These are phyloP conservation scores for Fulica atra DNA, from an alignment of 2,113 vertebrate species.

Conservation along the genomic window DNA sequence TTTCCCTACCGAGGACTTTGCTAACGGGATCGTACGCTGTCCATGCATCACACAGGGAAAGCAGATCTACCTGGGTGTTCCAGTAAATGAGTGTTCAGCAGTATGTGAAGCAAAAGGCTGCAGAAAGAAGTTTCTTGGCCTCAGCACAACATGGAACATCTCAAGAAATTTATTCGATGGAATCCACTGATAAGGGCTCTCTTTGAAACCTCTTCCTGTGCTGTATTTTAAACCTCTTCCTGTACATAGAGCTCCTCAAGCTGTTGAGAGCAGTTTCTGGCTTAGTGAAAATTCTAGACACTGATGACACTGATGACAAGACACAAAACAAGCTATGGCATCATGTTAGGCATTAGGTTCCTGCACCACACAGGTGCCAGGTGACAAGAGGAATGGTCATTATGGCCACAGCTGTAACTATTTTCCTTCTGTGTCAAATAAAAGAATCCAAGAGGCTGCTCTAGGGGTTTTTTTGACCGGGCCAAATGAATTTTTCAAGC, in stretches of 20 bases:
- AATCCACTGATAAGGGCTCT: not conserved
- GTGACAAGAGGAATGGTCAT: not conserved
- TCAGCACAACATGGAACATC: not conserved
- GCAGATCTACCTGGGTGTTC: not conserved
- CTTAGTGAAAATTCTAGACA: not conserved
- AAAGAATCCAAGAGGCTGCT: not conserved
- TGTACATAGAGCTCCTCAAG: not conserved
- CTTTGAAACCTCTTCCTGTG: slow-evolving; percentile 19
- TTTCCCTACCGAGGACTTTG: not conserved
- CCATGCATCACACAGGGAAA: accelerated
- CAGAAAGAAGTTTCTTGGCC: not conserved
- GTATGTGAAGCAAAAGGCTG: not conserved
- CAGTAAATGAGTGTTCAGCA: not conserved
- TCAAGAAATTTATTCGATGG: not conserved
- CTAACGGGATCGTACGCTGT: not conserved
- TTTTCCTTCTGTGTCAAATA: not conserved
- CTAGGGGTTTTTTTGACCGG: not conserved
- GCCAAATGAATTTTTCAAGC: not conserved
- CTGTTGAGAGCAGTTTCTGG: not conserved
- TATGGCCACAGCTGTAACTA: not conserved
- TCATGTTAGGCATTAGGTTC: not conserved
- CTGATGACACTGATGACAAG: not conserved
- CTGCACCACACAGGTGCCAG: not conserved
- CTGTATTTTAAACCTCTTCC: not conserved
- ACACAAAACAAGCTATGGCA: not conserved